phyloP scores from a whole-genome alignment of 2,113 vertebrate species.

The Pandion haliaetus region DNA sequence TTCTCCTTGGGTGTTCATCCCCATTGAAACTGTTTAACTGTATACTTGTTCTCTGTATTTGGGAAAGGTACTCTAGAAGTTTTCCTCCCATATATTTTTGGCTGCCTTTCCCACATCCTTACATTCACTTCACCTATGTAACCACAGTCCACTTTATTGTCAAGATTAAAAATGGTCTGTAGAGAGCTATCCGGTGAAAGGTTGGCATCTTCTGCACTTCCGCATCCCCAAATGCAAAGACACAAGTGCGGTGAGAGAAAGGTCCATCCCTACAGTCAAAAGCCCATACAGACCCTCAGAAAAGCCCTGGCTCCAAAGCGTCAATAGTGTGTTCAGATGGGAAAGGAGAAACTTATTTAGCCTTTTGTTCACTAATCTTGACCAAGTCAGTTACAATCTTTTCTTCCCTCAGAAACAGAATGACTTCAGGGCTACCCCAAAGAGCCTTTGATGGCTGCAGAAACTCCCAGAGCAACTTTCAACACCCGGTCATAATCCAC shows the following conservation, averaged over 20 bases:
- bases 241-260: neutral
- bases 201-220: neutral
- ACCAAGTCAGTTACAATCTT: neutral
- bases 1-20: neutral
- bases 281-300: neutral
- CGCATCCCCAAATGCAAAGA: neutral
- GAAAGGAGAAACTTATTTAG: neutral
- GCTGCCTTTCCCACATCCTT: neutral
- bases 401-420: neutral
- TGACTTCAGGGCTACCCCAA: neutral
- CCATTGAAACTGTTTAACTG: neutral
- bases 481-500: neutral
- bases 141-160: neutral
- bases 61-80: neutral
- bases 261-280: neutral
- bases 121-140: neutral
- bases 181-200: neutral
- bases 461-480: neutral
- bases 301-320: neutral
- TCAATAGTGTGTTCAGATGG: neutral
- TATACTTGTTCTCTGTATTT: neutral
- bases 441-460: neutral
- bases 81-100: neutral
- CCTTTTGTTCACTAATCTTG: neutral
- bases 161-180: neutral